phyloP scores from a whole-genome alignment of 2,797 vertebrate genomes.

The Trachurus trachurus region DNA sequence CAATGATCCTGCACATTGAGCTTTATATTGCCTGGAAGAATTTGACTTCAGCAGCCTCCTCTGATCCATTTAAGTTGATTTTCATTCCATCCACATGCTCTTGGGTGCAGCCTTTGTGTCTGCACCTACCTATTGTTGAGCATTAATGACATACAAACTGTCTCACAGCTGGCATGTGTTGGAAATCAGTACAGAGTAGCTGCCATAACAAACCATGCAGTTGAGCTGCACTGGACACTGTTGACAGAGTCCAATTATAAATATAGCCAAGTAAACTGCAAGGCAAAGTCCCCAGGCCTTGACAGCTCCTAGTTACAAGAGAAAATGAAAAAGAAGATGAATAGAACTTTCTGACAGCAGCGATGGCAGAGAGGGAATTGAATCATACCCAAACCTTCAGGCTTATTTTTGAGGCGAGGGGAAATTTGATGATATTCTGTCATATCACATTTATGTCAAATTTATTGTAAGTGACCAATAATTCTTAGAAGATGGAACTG shows the following conservation, averaged over 20 bases:
- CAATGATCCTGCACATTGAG: slow-evolving; percentile 15
- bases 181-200: slow-evolving; percentile 72
- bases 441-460: slow-evolving; percentile 73
- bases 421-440: slow-evolving; percentile 77
- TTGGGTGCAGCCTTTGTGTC: slow-evolving; percentile 48
- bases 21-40: slow-evolving; percentile 42
- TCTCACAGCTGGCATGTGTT: slow-evolving; percentile 75
- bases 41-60: slow-evolving; percentile 44
- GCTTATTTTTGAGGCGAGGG: slow-evolving; percentile 66
- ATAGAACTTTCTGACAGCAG: slow-evolving; percentile 77
- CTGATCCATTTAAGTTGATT: slow-evolving; percentile 63
- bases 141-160: slow-evolving; percentile 66
- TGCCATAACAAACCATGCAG: slow-evolving; percentile 72
- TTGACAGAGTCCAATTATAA: slow-evolving; percentile 83
- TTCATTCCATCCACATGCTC: slow-evolving; percentile 63
- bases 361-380: slow-evolving; percentile 72
- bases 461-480: slow-evolving; percentile 69
- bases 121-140: slow-evolving; percentile 43
- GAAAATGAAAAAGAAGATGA: slow-evolving; percentile 82
- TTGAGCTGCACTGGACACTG: slow-evolving; percentile 72
- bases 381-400: slow-evolving; percentile 76
- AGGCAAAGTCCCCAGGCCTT: slow-evolving; percentile 70
- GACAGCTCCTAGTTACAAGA: slow-evolving; percentile 78
- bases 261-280: slow-evolving; percentile 74
- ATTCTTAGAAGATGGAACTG: slow-evolving; percentile 57